Evolutionary conservation across 2,888 invertebrate species (phyloP), one percentile per base, ranked within the genome.

Genomic region (Rhorus exstirpatorius): DNA sequence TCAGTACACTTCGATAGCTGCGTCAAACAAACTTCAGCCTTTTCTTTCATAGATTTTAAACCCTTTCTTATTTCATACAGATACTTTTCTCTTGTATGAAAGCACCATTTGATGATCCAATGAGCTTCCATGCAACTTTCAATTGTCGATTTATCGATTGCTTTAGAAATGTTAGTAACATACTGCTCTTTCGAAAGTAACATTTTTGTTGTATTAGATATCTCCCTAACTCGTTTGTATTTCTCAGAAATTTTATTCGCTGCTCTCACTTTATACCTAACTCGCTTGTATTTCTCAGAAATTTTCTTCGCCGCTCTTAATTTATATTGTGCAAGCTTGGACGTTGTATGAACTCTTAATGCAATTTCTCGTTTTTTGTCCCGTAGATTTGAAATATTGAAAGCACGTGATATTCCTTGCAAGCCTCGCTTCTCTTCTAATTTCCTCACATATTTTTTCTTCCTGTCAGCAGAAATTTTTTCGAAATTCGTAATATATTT

Each of bases 121-220:
- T 78, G 58, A 7, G 80, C 77, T 63, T 80, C 70, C 51, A 80
- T 46, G 41, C 71, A 70, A 38, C 41, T 31, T 58, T 78, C 26
- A 12, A 68, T 35, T 10, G 21, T 21, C 26, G 21, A 17, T 38
- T 12, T 10, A 38, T 38, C 10, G 4, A 68, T 21, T 1, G 46
- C 31, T 4, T 31, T 67, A 8, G 31, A 24, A 12, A 67, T 35
- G 10, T 24, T 26, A 19, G 19, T 51, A 3, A 67, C 24, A 35
- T 67, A 35, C 17, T 67, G 19, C 24, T 51, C 51, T 24, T 53
- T 68, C 19, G 53, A 53, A 21, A 68, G 26, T 41, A 61, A 38
- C 17, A 51, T 14, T 31, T 51, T 67, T 12, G 8, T 17, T 19
- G 17, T 35, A 35, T 17, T 26, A 35, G 17, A 7, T n/a, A 3